Base-by-base conservation (phyloP, 2,888 invertebrate species). In the Drosophila mercatorum region DNA sequence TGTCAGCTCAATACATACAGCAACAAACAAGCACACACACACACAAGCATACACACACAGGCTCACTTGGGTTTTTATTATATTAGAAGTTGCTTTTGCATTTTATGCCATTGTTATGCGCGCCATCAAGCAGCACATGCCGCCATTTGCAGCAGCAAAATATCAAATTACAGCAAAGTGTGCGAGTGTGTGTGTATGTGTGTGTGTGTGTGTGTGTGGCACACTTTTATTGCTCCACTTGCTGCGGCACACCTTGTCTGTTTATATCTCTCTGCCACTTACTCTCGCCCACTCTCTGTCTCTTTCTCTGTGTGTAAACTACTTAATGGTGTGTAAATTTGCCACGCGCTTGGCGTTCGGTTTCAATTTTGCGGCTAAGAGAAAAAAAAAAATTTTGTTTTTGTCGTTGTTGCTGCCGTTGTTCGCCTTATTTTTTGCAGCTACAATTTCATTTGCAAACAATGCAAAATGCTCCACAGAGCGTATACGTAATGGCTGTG, bases 321-420 rank as follows among this genome's bases (percentile, higher is more conserved):
- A 91, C 90, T 91, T 91, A 91, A 91, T 91, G 91, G 91, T 84
- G 91, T 91, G 91, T 90, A 91, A 91, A 91, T 91, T 83, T 90
- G 80, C 86, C 72, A 76, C 74, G 68, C 85, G 75, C 75, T 79
- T 22, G 63, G n/a, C 75, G 80, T 75, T 85, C 71, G 81, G 75
- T 81, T 89, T 88, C 89, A 88, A 82, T 85, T 89, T 85, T 85
- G 84, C 68, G 84, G 84, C 89, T 84, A 64, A 59, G 73, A 75
- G 77, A 89, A 84, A 87, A 87, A 85, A 85, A 89, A 84, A 89
- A 77, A 81, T 87, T 89, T 81, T 49, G n/a, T 49, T 49, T 14
- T 14, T 47, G 26, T 7, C 14, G 12, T 14, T 17, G 41, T 8
- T 46, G 14, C 51, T 75, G 66, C 1, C 68, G 69, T 55, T 75